Conservation (phyloP, 1,140 invertebrate species). For the Chironomus striatipennis region DNA sequence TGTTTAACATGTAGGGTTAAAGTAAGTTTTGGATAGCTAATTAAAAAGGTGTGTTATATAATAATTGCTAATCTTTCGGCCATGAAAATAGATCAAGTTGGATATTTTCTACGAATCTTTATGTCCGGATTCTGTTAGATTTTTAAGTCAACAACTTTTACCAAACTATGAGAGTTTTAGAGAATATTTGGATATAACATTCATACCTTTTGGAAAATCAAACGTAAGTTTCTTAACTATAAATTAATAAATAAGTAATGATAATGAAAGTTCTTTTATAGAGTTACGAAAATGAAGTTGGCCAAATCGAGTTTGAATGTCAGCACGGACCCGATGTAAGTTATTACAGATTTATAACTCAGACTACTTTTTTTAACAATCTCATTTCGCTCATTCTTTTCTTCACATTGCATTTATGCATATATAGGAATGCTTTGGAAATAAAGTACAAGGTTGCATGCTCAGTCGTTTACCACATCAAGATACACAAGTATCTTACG, state of each 20-base stretch:
- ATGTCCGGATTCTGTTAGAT: conserved; percentile 66
- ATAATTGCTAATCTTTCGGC: no score
- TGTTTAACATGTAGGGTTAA: conserved; percentile 1
- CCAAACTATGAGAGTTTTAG: conserved; percentile 42
- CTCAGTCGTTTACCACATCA: conserved; percentile 43
- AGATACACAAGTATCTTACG: conserved; percentile 40
- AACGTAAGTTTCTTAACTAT: conserved; percentile 48
- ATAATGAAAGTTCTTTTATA: conserved; percentile 28
- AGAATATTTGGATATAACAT: conserved; percentile 44
- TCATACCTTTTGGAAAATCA: conserved; percentile 74
- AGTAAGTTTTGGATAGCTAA: not conserved
- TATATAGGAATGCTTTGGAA: conserved; percentile 51
- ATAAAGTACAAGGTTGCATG: conserved; percentile 54
- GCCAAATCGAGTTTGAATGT: conserved; percentile 49
- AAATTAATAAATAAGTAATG: not conserved
- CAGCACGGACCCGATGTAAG: conserved; percentile 49
- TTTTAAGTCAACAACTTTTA: conserved; percentile 49
- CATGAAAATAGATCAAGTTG: not conserved
- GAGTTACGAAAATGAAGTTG: conserved; percentile 26
- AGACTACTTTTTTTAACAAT: no score
- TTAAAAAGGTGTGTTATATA: not conserved
- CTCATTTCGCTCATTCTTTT: no score
- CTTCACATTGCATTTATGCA: no score
- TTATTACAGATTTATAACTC: not conserved
- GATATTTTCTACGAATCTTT: conserved; percentile 67